These are phyloP conservation scores for Mnemiopsis leidyi DNA, from an alignment of 37 sponge, comb jelly and placozoan genomes.

Conservation along the genomic window DNA sequence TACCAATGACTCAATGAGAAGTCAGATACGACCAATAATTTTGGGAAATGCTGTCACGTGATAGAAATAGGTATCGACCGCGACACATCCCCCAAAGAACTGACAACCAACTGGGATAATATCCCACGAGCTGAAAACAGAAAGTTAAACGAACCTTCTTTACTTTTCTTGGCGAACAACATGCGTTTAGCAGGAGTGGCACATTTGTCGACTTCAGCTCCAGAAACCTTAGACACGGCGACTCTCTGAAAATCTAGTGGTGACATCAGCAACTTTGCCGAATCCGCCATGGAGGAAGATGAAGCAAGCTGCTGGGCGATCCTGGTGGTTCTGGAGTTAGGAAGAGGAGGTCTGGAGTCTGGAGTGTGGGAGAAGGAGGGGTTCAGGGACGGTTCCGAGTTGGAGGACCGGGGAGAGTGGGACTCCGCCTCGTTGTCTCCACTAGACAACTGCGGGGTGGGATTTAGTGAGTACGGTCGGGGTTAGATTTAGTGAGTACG, in stretches of 20 bases:
- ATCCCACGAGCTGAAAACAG: too few species aligned
- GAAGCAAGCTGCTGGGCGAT: not conserved
- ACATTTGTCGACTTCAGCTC: not conserved
- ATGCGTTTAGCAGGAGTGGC: slow-evolving; percentile 24
- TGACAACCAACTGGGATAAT: too few species aligned
- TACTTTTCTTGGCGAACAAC: not conserved
- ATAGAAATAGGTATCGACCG: too few species aligned
- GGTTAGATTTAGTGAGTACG: too few species aligned
- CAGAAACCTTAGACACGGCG: too few species aligned
- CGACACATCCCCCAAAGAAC: too few species aligned
- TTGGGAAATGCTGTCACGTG: too few species aligned
- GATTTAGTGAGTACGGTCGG: too few species aligned
- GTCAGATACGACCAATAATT: too few species aligned
- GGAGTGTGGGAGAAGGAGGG: not conserved
- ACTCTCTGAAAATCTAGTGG: slow-evolving; percentile 20
- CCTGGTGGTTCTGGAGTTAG: not conserved
- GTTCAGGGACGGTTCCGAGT: not conserved
- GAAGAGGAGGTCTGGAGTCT: not conserved
- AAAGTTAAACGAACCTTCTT: not conserved
- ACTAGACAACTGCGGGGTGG: not conserved
- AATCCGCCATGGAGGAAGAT: not conserved
- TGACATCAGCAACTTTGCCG: slow-evolving; percentile 43
- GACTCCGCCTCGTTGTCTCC: not conserved
- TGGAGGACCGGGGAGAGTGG: slow-evolving; percentile 7
- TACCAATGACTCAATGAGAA: too few species aligned